Evolutionary conservation across 2,888 invertebrate genomes (phyloP).

Genomic region (Hydrotaea cyrtoneurina): DNA sequence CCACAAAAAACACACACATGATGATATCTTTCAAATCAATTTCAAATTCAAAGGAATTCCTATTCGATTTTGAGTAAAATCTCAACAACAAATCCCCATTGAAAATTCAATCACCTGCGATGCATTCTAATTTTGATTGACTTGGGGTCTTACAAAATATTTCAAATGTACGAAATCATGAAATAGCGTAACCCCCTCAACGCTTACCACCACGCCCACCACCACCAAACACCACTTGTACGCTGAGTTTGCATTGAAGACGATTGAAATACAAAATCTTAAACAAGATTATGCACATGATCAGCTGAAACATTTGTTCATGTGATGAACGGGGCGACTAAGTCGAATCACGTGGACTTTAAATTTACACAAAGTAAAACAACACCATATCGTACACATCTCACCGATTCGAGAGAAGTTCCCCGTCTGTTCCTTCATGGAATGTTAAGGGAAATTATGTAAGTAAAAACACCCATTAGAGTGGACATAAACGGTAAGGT

Average conservation of each 20-base stretch:
- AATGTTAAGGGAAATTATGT: no score
- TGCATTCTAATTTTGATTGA: constrained; percentile 60
- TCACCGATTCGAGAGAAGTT: no score
- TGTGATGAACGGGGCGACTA: neutral
- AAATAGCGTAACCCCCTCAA: neutral
- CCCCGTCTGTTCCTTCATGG: no score
- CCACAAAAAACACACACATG: constrained; percentile 30
- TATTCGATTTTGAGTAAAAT: constrained; percentile 4
- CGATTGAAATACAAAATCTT: neutral
- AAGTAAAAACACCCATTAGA: no score
- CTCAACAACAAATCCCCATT: neutral
- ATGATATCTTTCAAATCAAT: constrained; percentile 28
- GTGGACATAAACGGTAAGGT: no score
- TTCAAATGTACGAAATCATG: constrained; percentile 49
- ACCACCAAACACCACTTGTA: neutral
- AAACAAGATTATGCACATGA: neutral
- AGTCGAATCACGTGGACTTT: neutral
- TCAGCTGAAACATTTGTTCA: neutral
- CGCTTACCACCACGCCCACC: no score
- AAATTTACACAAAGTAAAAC: no score
- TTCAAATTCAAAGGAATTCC: constrained; percentile 26
- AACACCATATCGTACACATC: no score
- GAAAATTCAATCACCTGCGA: constrained; percentile 59
- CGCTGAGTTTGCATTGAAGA: neutral
- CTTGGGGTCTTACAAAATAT: constrained; percentile 57